phyloP scores from a whole-genome alignment of 2,797 vertebrate genomes.

The Allobates femoralis region DNA sequence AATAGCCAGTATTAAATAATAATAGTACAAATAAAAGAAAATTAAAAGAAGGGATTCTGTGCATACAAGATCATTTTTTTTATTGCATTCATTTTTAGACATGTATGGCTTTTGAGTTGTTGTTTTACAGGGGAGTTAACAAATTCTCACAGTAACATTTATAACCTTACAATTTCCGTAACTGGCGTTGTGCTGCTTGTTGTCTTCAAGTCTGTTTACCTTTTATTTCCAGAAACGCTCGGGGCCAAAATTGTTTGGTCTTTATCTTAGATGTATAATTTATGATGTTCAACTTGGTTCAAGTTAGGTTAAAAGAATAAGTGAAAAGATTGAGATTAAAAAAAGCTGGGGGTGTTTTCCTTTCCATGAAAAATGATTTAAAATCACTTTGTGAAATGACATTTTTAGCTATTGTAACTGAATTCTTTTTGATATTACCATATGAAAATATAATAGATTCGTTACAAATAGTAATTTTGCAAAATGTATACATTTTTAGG shows the following conservation, averaged over 20 bases:
- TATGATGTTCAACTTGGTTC: slow-evolving; percentile 48
- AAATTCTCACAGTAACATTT: slow-evolving; percentile 5
- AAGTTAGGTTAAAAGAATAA: slow-evolving; percentile 40
- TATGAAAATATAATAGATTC: not conserved
- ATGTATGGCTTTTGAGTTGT: not conserved
- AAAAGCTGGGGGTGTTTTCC: not conserved
- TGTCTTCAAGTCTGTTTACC: slow-evolving; percentile 39
- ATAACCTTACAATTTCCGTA: slow-evolving; percentile 16
- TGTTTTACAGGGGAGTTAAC: not conserved
- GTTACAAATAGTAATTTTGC: not conserved
- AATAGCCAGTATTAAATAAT: not conserved
- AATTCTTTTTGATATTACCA: too few relatives aligned
- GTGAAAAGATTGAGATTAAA: slow-evolving; percentile 32
- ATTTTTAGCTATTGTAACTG: not conserved
- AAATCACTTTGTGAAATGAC: not conserved
- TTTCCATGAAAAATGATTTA: slow-evolving; percentile 9
- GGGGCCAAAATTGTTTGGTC: slow-evolving; percentile 27
- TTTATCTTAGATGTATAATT: slow-evolving; percentile 48
- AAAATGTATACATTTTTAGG: not conserved
- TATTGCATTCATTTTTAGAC: not conserved
- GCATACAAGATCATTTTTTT: not conserved
- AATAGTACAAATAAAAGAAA: not conserved
- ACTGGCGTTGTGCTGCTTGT: not conserved
- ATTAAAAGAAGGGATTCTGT: not conserved
- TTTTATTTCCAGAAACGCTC: slow-evolving; percentile 9